Conservation (phyloP, 2,113 vertebrate genomes). For the Ariopsis seemanni region DNA sequence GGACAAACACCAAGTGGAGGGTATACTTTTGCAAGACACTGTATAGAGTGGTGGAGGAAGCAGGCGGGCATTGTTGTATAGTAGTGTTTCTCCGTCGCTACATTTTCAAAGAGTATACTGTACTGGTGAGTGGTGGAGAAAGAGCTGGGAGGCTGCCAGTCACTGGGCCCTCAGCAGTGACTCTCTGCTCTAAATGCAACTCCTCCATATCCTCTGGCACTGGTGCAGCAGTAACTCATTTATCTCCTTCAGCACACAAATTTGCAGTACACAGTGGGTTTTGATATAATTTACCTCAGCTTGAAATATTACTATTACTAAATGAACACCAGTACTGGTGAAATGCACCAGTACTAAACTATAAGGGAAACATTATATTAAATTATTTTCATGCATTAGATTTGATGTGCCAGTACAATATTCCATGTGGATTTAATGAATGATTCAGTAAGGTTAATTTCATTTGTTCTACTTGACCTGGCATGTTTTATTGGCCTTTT, state of each 20-base stretch:
- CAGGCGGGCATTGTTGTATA: neutral
- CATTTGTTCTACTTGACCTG: neutral
- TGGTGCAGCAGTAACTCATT: conserved; percentile 9
- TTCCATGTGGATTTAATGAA: conserved; percentile 4
- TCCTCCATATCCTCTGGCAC: conserved; percentile 1
- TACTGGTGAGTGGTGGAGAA: neutral
- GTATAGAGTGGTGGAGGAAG: neutral
- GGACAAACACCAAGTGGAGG: no score
- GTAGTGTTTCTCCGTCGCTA: neutral
- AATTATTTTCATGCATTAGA: neutral
- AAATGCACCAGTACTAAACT: neutral
- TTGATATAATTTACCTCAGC: conserved; percentile 5
- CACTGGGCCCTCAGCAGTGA: neutral
- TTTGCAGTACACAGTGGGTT: neutral
- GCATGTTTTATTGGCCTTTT: neutral
- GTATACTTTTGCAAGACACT: no score
- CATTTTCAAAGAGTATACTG: neutral
- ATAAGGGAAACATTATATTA: neutral
- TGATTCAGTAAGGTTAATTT: neutral
- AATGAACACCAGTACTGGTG: neutral
- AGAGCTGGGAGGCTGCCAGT: neutral
- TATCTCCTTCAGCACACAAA: neutral
- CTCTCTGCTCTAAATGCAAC: neutral
- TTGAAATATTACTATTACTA: conserved; percentile 15
- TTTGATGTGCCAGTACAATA: conserved; percentile 4